Percentiles rank a stretch among this genome's conserved stretches.
phyloP scores from a whole-genome alignment of 2,113 vertebrate species.

The Todiramphus chloris region DNA sequence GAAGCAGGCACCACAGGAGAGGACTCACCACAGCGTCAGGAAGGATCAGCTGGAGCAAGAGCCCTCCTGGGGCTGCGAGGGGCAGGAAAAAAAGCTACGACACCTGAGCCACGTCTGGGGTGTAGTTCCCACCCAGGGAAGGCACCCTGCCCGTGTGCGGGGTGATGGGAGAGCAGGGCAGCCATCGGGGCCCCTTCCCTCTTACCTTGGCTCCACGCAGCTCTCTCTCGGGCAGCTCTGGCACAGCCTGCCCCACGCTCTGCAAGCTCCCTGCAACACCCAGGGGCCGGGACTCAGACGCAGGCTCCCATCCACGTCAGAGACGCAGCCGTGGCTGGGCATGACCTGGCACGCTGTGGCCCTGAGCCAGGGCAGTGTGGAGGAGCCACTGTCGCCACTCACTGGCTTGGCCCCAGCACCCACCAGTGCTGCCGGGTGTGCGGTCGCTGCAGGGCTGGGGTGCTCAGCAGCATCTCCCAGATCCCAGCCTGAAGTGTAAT shows the following conservation, averaged over 20 bases:
- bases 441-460: background rate
- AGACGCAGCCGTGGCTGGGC: background rate
- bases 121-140: background rate
- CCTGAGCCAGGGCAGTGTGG: fast-evolving
- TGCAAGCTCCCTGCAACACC: background rate
- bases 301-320: fast-evolving
- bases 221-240: background rate
- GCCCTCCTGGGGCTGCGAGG: background rate
- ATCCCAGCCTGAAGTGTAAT: background rate
- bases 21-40: fast-evolving
- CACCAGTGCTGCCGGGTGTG: fast-evolving
- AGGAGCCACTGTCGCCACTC: background rate
- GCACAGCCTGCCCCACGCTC: background rate
- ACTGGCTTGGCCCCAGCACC: fast-evolving
- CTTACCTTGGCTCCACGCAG: background rate
- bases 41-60: background rate
- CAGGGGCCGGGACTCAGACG: fast-evolving
- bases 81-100: background rate
- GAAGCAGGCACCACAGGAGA: background rate
- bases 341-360: fast-evolving
- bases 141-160: fast-evolving
- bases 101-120: fast-evolving
- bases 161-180: fast-evolving
- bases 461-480: background rate
- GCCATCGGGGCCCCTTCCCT: fast-evolving